Percentiles rank a stretch among this genome's conserved stretches.
Evolutionary conservation across 2,888 invertebrate species (phyloP).

Genomic region (Lottia gigantea): DNA sequence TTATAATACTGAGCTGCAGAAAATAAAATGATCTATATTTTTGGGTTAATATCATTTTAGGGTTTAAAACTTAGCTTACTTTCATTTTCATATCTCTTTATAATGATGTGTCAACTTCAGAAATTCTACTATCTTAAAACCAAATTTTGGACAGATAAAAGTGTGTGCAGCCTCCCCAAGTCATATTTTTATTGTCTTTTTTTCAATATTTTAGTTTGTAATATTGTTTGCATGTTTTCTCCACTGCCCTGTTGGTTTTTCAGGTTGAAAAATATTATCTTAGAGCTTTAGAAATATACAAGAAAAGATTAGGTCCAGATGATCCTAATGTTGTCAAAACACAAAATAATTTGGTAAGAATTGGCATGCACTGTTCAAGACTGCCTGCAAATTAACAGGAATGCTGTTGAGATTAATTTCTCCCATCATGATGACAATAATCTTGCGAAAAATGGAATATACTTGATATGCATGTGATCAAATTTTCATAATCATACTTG

Average conservation of each 20-base stretch:
- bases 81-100: too few species aligned
- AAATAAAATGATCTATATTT: not conserved
- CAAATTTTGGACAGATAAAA: not conserved
- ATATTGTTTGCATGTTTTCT: slow-evolving; percentile 22
- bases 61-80: too few species aligned
- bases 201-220: slow-evolving; percentile 17
- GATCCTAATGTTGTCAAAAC: slow-evolving; percentile 99
- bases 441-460: too few species aligned
- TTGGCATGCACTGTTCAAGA: not conserved
- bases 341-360: slow-evolving; percentile 88
- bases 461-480: too few species aligned
- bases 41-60: too few species aligned
- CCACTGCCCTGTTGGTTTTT: slow-evolving; percentile 27
- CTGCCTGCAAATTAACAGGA: too few species aligned
- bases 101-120: too few species aligned
- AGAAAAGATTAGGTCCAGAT: slow-evolving; percentile 84
- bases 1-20: slow-evolving; percentile 1
- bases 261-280: slow-evolving; percentile 82
- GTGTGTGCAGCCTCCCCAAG: slow-evolving; percentile 10
- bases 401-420: too few species aligned
- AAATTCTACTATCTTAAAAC: too few species aligned
- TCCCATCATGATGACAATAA: too few species aligned
- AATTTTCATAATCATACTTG: too few species aligned
- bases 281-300: slow-evolving; percentile 98
- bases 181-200: slow-evolving; percentile 9